A percentile compares a stretch with the other conserved stretches of the same genome.
These are phyloP conservation scores for Hucho hucho DNA, from an alignment of 2,113 vertebrate species.

Conservation along the genomic window DNA sequence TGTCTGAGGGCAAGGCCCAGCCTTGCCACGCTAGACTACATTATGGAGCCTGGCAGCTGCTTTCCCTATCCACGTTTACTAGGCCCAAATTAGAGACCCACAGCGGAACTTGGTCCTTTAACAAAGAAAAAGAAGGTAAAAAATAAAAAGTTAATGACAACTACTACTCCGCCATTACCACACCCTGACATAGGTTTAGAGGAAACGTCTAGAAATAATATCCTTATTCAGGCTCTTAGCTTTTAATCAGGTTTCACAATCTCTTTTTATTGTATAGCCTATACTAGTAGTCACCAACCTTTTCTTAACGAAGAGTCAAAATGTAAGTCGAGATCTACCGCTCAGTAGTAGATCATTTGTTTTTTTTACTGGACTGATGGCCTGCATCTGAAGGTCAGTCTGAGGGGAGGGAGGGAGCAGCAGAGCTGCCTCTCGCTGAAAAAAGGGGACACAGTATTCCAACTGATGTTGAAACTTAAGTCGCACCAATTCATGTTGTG, in stretches of 20 bases:
- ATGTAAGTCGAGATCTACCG: no score
- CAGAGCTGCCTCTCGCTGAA: no score
- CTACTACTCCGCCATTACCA: constrained; percentile 46
- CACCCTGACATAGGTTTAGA: constrained; percentile 30
- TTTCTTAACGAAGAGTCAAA: no score
- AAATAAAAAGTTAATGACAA: constrained; percentile 45
- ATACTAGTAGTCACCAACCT: neutral
- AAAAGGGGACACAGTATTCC: no score
- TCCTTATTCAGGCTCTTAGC: neutral
- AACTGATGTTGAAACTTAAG: no score
- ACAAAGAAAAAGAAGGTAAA: constrained; percentile 41
- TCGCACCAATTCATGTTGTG: no score
- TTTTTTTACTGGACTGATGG: no score
- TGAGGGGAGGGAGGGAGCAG: no score
- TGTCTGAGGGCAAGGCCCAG: neutral
- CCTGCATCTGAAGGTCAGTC: no score
- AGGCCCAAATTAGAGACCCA: constrained; percentile 63
- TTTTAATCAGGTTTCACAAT: constrained; percentile 12
- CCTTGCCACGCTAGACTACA: constrained; percentile 16
- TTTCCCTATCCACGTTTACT: constrained; percentile 61
- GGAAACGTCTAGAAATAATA: constrained; percentile 24
- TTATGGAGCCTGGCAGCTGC: constrained; percentile 50
- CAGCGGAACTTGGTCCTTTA: constrained; percentile 56
- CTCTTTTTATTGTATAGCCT: neutral
- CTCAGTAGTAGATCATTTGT: no score